Base-by-base conservation (phyloP, 2,113 vertebrate genomes). In the Entelurus aequoreus region DNA sequence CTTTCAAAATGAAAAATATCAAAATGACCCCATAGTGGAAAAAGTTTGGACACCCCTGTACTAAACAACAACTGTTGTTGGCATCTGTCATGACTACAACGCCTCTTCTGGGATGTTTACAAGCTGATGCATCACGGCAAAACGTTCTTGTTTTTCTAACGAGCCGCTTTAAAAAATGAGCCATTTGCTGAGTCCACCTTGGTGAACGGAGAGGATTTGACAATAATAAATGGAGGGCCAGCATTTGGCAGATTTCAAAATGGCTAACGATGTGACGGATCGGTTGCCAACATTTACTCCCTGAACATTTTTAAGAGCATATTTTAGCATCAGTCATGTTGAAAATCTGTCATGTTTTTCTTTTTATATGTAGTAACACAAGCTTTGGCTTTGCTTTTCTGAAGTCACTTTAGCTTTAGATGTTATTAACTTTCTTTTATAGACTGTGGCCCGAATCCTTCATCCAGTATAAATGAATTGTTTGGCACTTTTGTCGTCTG, bases 91-190 rank as follows among this genome's bases (percentile, higher is more conserved):
- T 28, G 28, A 28, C 28, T 28, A 28, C 28, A 4, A 28, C 28
- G 2, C 4, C 28, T 28, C 28, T 1, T 10, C 5, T 61, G 55
- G 46, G 15, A 59, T 51, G 2, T 63, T 52, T 37, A 75, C 63
- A 49, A 61, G 63, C 16, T 21, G 35, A 60, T 53, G 54, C 28
- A 37, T 63, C 28, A 62, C 9, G n/a, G 55, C 58, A 71, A 52
- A 46, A 68, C 51, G 65, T 72, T 14, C 57, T 35, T 62, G 14
- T 55, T 44, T 37, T 28, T 49, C 38, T 62, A 76, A 76, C 54
- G 44, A 11, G 54, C 51, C 52, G 48, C 54, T 61, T 51, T 49
- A 36, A 10, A 54, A 47, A 76, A 37, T 51, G 60, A 75, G 62
- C 46, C 36, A 54, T 75, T 65, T 75, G 60, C 55, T 65, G 52